Percentiles rank a stretch among this genome's conserved stretches.
Evolutionary conservation across 2,113 vertebrate genomes (phyloP).

Genomic region (Thalassarche chlororhynchos): DNA sequence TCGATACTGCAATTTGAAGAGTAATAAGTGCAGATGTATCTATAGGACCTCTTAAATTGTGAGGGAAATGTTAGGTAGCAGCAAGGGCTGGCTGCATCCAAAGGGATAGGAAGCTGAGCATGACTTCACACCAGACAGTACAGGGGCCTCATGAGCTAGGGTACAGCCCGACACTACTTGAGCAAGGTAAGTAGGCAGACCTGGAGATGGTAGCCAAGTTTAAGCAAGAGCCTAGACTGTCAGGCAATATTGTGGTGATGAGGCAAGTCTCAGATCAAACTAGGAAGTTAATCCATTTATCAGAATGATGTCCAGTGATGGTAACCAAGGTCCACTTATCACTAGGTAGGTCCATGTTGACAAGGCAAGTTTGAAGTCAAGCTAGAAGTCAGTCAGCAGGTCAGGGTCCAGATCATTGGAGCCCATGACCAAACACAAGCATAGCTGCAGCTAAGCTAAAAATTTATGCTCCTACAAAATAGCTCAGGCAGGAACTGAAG

Average conservation of each 20-base stretch:
- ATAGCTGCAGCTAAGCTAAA: neutral
- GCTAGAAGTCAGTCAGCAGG: neutral
- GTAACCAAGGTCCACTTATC: neutral
- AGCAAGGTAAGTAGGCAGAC: neutral
- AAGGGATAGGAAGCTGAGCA: neutral
- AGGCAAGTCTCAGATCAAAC: neutral
- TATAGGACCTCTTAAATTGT: neutral
- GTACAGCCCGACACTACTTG: neutral
- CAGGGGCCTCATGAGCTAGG: neutral
- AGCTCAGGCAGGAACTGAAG: neutral
- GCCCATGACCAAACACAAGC: neutral
- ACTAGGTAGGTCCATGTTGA: neutral
- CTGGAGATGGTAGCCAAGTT: neutral
- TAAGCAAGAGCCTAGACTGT: neutral
- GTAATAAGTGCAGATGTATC: neutral
- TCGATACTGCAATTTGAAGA: neutral
- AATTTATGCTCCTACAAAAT: neutral
- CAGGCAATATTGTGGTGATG: neutral
- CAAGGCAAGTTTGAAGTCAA: neutral
- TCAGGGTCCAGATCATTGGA: neutral
- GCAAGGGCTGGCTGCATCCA: neutral
- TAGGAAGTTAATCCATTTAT: neutral
- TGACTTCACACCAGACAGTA: neutral
- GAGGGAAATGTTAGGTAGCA: neutral
- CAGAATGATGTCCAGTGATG: neutral